Percentiles rank a stretch among this genome's conserved stretches.
phyloP scores from a whole-genome alignment of 2,888 invertebrate species.

The Linnaemya vulpina region DNA sequence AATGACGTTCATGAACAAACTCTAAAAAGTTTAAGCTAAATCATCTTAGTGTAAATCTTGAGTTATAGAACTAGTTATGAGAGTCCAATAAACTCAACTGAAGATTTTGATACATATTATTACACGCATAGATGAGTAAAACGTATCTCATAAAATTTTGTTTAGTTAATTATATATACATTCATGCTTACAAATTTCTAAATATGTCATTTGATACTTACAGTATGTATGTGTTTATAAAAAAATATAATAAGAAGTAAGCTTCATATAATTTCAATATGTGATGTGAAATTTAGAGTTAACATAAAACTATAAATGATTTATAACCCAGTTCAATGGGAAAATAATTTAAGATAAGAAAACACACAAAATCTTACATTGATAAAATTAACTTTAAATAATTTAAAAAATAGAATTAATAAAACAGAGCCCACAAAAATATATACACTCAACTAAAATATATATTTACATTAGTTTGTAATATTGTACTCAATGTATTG shows the following conservation, averaged over 20 bases:
- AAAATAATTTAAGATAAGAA: constrained; percentile 69
- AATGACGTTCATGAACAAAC: background rate
- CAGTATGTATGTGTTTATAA: constrained; percentile 15
- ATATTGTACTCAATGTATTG: constrained; percentile 31
- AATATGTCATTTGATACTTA: background rate
- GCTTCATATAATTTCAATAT: constrained; percentile 78
- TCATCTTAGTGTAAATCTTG: background rate
- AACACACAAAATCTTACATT: constrained; percentile 31
- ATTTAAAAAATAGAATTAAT: constrained; percentile 46
- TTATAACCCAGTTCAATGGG: constrained; percentile 82
- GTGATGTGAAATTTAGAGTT: constrained; percentile 84
- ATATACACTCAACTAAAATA: constrained; percentile 55
- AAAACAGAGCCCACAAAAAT: constrained; percentile 57
- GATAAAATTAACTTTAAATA: constrained; percentile 47
- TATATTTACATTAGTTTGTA: constrained; percentile 63
- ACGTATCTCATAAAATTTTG: background rate
- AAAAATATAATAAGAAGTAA: constrained; percentile 60
- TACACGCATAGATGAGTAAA: background rate
- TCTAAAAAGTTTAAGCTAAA: background rate
- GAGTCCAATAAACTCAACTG: too few species aligned
- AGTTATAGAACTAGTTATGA: background rate
- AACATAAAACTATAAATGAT: constrained; percentile 79
- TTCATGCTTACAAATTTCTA: background rate
- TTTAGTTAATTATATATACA: constrained; percentile 13
- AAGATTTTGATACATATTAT: background rate